Evolutionary conservation across 1,140 invertebrate genomes (phyloP), one percentile per base, ranked within the genome.

Genomic region (Procambarus virginalis): DNA sequence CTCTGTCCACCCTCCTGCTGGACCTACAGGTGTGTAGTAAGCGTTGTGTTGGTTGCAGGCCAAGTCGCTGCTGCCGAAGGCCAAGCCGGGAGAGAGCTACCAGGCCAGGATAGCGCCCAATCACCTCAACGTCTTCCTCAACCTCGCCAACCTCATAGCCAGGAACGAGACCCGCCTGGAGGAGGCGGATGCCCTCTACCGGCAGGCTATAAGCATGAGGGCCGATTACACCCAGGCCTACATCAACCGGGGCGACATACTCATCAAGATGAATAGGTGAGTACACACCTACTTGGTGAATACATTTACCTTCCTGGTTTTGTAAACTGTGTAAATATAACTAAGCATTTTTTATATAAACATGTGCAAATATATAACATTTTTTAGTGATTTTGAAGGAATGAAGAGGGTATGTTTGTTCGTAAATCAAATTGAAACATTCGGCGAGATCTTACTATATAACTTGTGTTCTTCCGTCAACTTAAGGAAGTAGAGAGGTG

Each of bases 211-310:
- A 89, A 98, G 97, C 93, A 99, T 99, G 98, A 95, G 98, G 91
- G 96, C 98, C 17, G 98, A 99, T 95, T 99, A 99, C 94, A 98
- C 98, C 0, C 97, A 99, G 94, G 98, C 98, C 6, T 99, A 99
- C 93, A 99, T 99, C 92, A 99, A 99, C 94, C 95, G 98, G 81
- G 98, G 98, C 0, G 98, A 99, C 94, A 97, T 99, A 93, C 95
- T 99, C 75, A 97, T 99, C 93, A 99, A 99, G 94, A 95, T 99
- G 93, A 98, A 98, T 94, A 96, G 94, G 91, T 92, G 70, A 92
- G 89, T 89, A 60, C 84, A 20, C 17, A 17, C 4, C 60, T 64
- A 17, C 22, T 46, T 5, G 22, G 46, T 45, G 22, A 76, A 34
- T 34, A 34, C 34, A 34, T 34, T 34, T 34, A 34, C 34, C 34